Percentiles rank a stretch among this genome's conserved stretches.
phyloP scores from a whole-genome alignment of 2,888 invertebrate genomes.

The Melipona beecheii region DNA sequence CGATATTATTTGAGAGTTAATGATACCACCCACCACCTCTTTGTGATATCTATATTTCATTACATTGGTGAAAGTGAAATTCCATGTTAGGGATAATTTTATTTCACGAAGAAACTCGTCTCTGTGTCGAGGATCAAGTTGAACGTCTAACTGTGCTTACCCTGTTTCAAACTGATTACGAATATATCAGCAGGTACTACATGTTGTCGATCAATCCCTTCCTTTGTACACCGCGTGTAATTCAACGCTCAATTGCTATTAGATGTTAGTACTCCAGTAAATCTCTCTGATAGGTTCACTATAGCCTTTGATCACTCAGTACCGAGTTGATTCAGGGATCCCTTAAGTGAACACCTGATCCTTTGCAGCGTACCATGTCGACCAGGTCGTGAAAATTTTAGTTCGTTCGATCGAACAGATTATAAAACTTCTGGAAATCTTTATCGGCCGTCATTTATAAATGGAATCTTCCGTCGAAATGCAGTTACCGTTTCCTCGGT shows the following conservation, averaged over 20 bases:
- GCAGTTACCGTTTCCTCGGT: background rate
- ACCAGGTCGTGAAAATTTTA: constrained; percentile 11
- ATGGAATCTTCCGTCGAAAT: background rate
- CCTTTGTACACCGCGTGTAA: constrained; percentile 54
- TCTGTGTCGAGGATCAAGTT: background rate
- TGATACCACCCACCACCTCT: background rate
- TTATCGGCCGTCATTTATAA: background rate
- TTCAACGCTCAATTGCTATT: constrained; percentile 63
- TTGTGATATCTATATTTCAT: background rate
- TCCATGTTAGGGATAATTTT: background rate
- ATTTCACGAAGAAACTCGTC: background rate
- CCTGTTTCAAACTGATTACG: constrained; percentile 47
- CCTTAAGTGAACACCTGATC: constrained; percentile 63
- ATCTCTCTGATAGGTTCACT: constrained; percentile 61
- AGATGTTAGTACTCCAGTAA: constrained; percentile 58
- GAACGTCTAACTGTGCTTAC: constrained; percentile 8
- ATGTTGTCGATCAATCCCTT: constrained; percentile 54
- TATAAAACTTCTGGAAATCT: constrained; percentile 8
- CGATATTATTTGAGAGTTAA: too few species aligned
- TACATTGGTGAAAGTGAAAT: background rate
- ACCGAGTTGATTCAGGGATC: constrained; percentile 48
- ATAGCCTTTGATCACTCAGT: constrained; percentile 57
- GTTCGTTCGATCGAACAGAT: constrained; percentile 11
- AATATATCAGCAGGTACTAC: constrained; percentile 40
- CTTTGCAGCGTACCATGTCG: constrained; percentile 26